These are phyloP conservation scores for Lampris incognitus DNA, from an alignment of 2,113 vertebrate species.

Conservation along the genomic window DNA sequence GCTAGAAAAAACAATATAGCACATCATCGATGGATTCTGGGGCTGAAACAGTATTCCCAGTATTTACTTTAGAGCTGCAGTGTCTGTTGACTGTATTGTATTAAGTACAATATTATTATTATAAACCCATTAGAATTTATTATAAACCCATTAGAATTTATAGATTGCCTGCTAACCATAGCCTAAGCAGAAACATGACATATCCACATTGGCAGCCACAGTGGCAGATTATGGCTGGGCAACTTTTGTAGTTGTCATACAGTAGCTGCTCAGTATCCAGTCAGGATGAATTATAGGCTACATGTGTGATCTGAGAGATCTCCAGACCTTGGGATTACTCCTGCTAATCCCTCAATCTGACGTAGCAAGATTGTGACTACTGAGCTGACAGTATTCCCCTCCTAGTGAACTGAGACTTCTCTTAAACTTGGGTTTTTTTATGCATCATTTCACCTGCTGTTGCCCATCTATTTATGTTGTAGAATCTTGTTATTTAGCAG, in stretches of 20 bases:
- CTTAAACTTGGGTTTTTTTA: neutral
- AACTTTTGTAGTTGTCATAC: conserved; percentile 14
- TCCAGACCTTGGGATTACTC: conserved; percentile 65
- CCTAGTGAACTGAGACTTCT: conserved; percentile 5
- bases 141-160: conserved; percentile 55
- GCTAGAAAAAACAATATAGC: neutral
- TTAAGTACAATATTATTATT: conserved; percentile 15
- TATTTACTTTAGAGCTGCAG: conserved; percentile 35
- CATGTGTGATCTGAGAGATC: conserved; percentile 48
- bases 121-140: conserved; percentile 56
- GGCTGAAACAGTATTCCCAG: conserved; percentile 20
- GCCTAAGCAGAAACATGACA: conserved; percentile 49
- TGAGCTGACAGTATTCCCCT: conserved; percentile 30
- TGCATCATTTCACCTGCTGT: conserved; percentile 1
- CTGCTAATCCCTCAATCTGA: conserved; percentile 73
- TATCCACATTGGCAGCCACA: conserved; percentile 39
- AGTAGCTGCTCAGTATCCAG: neutral
- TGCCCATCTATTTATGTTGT: neutral
- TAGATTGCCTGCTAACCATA: conserved; percentile 53
- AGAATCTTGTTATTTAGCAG: neutral
- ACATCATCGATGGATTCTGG: conserved; percentile 5
- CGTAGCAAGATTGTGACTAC: conserved; percentile 53
- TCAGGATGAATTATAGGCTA: conserved; percentile 44
- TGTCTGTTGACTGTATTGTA: conserved; percentile 48
- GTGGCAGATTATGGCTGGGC: conserved; percentile 20